Evolutionary conservation across 35 echinoderm and acorn worm genomes (phyloP), one percentile per base, ranked within the genome.

Genomic region (Apostichopus parvimensis): DNA sequence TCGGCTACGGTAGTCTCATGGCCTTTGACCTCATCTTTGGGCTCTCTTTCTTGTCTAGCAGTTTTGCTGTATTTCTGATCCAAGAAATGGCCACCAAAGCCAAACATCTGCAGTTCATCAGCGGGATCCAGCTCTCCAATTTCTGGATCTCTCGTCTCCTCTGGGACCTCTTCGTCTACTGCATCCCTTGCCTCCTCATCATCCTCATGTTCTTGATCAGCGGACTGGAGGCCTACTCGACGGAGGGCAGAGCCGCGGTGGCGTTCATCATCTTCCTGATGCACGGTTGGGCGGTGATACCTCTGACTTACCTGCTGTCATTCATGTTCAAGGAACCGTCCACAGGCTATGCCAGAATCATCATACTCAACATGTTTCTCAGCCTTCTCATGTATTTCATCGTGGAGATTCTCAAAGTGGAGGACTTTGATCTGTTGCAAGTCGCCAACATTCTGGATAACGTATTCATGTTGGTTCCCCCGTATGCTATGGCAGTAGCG

Each of bases 51-150:
- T 80, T 98, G 17, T 90, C 96, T 6, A 90, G 91, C 34, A 95
- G 93, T 54, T 97, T 98, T 93, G 90, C 87, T 17, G 96, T 95
- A 4, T 95, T 98, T 56, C 92, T 98, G 6, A 98, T 98, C 62
- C 92, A 89, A 78, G 96, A 98, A 66, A 71, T 52, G 13, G 34
- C 71, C 7, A 77, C 87, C 17, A 98, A 98, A 59, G 87, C 96
- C 21, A 98, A 98, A 80, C 96, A 98, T 77, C 91, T 98, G 12
- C 96, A 98, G 80, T 91, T 98, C 68, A 92, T 98, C 81, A 95
- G 93, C 55, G 96, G 96, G 34, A 92, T 98, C 1, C 87, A 93
- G 17, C 54, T 93, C 11, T 91, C 91, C 18, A 95, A 94, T 80
- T 98, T 98, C 91, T 98, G 96, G 96, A 86, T 95, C 17, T 95